Evolutionary conservation across 2,113 vertebrate species (phyloP), one percentile per base, ranked within the genome.

Genomic region (Caranx melampygus): DNA sequence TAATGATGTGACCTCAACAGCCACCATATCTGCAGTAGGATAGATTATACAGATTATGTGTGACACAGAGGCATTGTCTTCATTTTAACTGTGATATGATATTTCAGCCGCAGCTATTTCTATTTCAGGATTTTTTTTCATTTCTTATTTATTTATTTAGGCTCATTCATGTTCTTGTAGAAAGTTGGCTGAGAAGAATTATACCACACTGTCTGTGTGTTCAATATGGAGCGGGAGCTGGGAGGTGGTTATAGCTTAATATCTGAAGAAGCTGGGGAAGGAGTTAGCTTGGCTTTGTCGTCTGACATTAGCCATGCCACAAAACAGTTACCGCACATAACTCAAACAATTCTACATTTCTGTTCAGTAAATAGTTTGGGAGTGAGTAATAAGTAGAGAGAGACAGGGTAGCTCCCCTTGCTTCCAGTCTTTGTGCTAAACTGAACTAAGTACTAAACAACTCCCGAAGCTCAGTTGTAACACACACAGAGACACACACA

Each of bases 1-100:
- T 57, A 72, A 70, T 72, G 54, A 34, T 64, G 72, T 72, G 42
- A 59, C 44, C 44, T 77, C 45, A 26, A 26, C 26, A 26, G 26
- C 1, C 26, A 66, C 40, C 40, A 67, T 37, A 63, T 68, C 18
- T 52, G 40, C 3, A 34, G 51, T 70, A 15, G 26, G 26, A 26
- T 26, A 26, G 40, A 42, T 42, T 42, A 26, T 63, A 49, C 57
- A 8, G 49, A 57, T 18, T 54, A 44, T 65, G 33, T 68, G 44
- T 45, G 57, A 54, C 16, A 61, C 51, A 64, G 16, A 72, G 31
- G 8, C 47, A 18, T 10, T 47, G 37, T 16, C 47, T 45, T 2
- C 4, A 21, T 47, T 34, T 47, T 18, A 72, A 62, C 33, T 3
- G 61, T 21, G 68, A 58, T 44, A 58, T 68, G 13, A 11, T 15